These are phyloP conservation scores for Mimas tiliae DNA, from an alignment of 2,888 invertebrate genomes.

Conservation along the genomic window DNA sequence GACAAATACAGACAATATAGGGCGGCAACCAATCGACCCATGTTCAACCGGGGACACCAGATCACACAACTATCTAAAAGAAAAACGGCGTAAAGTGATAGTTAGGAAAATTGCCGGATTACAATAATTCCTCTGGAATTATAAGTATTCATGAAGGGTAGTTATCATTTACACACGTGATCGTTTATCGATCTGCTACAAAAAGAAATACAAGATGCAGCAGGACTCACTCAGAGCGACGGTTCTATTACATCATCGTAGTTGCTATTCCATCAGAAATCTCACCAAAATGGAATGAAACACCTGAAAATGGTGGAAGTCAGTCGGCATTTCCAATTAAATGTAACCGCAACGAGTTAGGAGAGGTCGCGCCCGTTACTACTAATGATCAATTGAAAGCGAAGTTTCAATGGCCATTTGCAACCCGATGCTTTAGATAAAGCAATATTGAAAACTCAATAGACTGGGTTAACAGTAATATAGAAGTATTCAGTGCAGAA, in stretches of 20 bases:
- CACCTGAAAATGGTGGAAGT: neutral
- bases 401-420: conserved; percentile 4
- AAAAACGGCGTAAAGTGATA: no score
- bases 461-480: neutral
- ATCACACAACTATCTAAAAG: no score
- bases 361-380: conserved; percentile 13
- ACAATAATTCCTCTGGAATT: no score
- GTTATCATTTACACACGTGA: no score
- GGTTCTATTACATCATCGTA: neutral
- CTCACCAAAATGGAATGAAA: neutral
- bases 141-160: no score
- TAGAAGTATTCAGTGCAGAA: neutral
- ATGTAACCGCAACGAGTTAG: conserved; percentile 11
- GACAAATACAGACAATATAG: no score
- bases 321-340: conserved; percentile 18
- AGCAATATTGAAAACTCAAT: conserved; percentile 1
- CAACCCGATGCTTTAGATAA: neutral
- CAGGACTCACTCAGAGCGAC: no score
- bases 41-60: no score
- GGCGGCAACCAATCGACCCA: no score
- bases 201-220: no score
- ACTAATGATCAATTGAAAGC: conserved; percentile 21
- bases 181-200: no score
- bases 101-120: no score
- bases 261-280: neutral